Percentiles rank a stretch among this genome's conserved stretches.
Conservation (phyloP, 2,797 vertebrate species). For the Sciurus carolinensis region DNA sequence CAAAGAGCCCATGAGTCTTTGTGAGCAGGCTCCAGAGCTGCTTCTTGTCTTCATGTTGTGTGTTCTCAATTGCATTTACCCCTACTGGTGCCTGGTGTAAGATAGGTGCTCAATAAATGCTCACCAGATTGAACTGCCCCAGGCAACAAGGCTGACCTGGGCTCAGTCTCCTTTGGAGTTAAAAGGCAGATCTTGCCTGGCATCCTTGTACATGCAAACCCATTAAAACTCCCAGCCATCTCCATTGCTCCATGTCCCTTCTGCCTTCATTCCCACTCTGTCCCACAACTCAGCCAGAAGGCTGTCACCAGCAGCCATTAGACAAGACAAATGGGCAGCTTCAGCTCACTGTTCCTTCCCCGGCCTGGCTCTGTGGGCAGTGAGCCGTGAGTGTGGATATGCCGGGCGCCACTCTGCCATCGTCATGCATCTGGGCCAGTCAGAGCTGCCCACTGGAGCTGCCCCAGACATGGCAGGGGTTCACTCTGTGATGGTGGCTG, state of each 20-base stretch:
- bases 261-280: neutral
- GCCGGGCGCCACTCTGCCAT: neutral
- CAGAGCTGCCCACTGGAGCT: neutral
- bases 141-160: neutral
- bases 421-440: neutral
- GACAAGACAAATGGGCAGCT: constrained; percentile 5
- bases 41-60: neutral
- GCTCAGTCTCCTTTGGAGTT: neutral
- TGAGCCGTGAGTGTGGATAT: neutral
- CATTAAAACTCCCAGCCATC: neutral
- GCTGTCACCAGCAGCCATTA: constrained; percentile 67
- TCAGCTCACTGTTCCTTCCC: neutral
- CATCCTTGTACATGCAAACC: neutral
- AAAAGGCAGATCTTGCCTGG: neutral
- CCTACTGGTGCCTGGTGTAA: accelerated
- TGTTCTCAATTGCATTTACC: neutral
- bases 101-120: neutral
- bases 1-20: neutral
- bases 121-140: neutral
- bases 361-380: neutral
- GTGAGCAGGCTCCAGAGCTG: neutral
- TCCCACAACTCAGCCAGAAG: constrained; percentile 43
- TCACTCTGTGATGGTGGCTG: neutral
- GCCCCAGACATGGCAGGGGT: neutral
- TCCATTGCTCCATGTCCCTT: neutral